These are phyloP conservation scores for Shargacucullia verbasci DNA, from an alignment of 2,888 invertebrate species.

Conservation along the genomic window DNA sequence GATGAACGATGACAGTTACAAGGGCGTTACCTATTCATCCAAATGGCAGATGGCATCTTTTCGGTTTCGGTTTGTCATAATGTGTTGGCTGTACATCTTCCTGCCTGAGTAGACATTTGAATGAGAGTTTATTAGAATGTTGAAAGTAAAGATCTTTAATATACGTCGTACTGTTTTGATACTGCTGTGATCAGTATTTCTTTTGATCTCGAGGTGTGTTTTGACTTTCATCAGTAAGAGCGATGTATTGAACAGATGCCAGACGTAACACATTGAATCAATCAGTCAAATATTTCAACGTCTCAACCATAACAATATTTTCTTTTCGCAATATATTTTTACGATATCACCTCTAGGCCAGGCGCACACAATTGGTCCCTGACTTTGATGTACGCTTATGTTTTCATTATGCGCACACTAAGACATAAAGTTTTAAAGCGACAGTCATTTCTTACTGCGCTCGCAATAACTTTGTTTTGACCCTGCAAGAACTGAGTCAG, in stretches of 20 bases:
- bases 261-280: slow-evolving; percentile 75
- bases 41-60: slow-evolving; percentile 66
- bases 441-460: slow-evolving; percentile 66
- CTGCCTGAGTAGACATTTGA: slow-evolving; percentile 33
- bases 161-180: slow-evolving; percentile 37
- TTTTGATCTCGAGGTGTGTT: slow-evolving; percentile 63
- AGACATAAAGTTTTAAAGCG: slow-evolving; percentile 78
- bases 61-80: slow-evolving; percentile 42
- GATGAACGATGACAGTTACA: slow-evolving; percentile 72
- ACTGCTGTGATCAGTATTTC: slow-evolving; percentile 49
- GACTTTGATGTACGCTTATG: slow-evolving; percentile 71
- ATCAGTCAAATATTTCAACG: slow-evolving; percentile 74
- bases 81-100: slow-evolving; percentile 43
- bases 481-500: slow-evolving; percentile 62
- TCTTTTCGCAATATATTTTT: slow-evolving; percentile 76
- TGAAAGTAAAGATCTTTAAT: slow-evolving; percentile 33
- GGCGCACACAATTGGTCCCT: slow-evolving; percentile 71
- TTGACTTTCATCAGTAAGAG: slow-evolving; percentile 80
- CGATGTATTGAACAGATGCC: slow-evolving; percentile 75
- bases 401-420: slow-evolving; percentile 76
- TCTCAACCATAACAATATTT: slow-evolving; percentile 76
- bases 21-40: slow-evolving; percentile 68
- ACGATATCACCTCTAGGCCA: slow-evolving; percentile 71
- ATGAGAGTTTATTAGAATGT: slow-evolving; percentile 39
- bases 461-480: slow-evolving; percentile 64